Evolutionary conservation across 2,113 vertebrate genomes (phyloP).

Genomic region (Neomonachus schauinslandi): DNA sequence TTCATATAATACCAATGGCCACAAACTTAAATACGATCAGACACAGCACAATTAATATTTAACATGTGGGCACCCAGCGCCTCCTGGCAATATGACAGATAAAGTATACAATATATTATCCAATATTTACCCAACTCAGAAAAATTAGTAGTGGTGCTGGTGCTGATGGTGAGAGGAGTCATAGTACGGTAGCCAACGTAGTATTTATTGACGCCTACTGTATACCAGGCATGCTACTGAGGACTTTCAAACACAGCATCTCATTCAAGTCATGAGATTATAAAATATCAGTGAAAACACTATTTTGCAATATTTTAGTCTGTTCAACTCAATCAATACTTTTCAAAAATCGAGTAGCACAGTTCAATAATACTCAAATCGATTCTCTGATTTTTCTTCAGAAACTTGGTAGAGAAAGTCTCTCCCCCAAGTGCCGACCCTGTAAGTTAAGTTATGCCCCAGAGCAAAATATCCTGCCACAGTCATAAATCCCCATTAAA

Average conservation of each 20-base stretch:
- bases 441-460: slow-evolving; percentile 62
- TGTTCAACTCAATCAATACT: slow-evolving; percentile 59
- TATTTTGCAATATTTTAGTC: not conserved
- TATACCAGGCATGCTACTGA: not conserved
- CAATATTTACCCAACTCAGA: not conserved
- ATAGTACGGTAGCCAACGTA: rapidly evolving
- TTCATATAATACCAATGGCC: not conserved
- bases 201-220: not conserved
- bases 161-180: too few species aligned
- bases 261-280: not conserved
- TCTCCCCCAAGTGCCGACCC: slow-evolving; percentile 61
- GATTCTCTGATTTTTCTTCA: slow-evolving; percentile 72
- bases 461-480: slow-evolving; percentile 56
- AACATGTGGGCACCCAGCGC: not conserved
- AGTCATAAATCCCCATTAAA: slow-evolving; percentile 71
- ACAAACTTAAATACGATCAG: not conserved
- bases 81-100: not conserved
- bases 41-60: not conserved
- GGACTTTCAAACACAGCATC: not conserved
- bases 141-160: not conserved
- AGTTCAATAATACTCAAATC: slow-evolving; percentile 61
- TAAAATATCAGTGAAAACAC: not conserved
- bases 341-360: not conserved
- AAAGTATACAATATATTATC: not conserved
- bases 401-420: slow-evolving; percentile 64